Conservation (phyloP, 2,113 vertebrate genomes). For the Myotis brandtii region DNA sequence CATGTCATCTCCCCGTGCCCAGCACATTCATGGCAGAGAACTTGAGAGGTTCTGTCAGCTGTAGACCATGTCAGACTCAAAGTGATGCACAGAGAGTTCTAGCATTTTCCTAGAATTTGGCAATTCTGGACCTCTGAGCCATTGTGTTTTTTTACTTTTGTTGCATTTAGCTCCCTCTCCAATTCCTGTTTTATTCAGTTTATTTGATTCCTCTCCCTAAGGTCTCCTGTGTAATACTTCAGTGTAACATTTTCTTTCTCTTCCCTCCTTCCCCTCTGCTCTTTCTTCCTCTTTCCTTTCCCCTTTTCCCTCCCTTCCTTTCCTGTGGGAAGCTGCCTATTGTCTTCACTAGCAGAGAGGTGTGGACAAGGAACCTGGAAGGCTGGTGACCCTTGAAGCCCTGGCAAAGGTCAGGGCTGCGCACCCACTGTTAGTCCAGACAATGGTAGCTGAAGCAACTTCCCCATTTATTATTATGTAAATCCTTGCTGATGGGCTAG, state of each 20-base stretch:
- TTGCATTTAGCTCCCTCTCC: neutral
- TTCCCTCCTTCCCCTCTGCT: neutral
- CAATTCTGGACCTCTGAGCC: neutral
- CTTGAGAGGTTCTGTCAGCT: neutral
- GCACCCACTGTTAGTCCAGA: too few species aligned
- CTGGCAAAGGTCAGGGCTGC: too few species aligned
- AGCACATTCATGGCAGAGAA: too few species aligned
- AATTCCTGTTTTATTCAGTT: neutral
- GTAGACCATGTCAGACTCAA: neutral
- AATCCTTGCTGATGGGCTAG: too few species aligned
- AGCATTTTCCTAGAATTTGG: neutral
- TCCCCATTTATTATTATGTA: too few species aligned
- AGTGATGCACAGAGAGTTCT: neutral
- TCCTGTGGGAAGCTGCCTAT: neutral
- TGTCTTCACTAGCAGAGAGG: too few species aligned
- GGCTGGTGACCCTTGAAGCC: too few species aligned
- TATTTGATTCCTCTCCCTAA: neutral
- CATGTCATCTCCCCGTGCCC: rapidly evolving
- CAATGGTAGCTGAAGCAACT: too few species aligned
- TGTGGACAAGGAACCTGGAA: too few species aligned
- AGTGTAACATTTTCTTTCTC: neutral
- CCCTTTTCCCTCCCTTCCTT: neutral
- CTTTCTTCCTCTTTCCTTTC: neutral
- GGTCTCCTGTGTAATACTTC: neutral
- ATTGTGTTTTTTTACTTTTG: neutral